phyloP scores from a whole-genome alignment of 1,140 invertebrate species.

The Plodia interpunctella region DNA sequence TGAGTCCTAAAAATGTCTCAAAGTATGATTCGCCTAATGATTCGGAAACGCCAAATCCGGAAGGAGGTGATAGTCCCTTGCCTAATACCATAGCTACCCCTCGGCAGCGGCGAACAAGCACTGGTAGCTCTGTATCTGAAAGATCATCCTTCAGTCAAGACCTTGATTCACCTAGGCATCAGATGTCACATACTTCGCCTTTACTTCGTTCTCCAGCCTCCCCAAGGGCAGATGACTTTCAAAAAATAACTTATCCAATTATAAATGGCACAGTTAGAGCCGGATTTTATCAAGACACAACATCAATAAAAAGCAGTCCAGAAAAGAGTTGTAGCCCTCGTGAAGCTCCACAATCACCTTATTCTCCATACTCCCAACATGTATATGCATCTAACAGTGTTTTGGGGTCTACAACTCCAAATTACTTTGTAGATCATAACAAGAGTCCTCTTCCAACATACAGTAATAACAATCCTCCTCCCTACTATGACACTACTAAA shows the following conservation, averaged over 20 bases:
- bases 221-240: constrained; percentile 78
- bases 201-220: constrained; percentile 80
- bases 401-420: constrained; percentile 54
- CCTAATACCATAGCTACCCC: constrained; percentile 48
- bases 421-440: constrained; percentile 65
- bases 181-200: constrained; percentile 82
- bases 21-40: constrained; percentile 57
- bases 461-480: constrained; percentile 63
- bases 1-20: constrained; percentile 46
- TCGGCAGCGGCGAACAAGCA: constrained; percentile 81
- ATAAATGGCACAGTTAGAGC: constrained; percentile 85
- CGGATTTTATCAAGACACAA: constrained; percentile 88
- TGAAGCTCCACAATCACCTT: constrained; percentile 79
- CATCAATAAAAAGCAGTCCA: constrained; percentile 83
- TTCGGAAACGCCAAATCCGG: constrained; percentile 50
- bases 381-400: constrained; percentile 78
- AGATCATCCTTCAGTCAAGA: constrained; percentile 86
- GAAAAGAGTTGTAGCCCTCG: constrained; percentile 84
- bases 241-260: constrained; percentile 81
- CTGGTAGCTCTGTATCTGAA: constrained; percentile 85
- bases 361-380: constrained; percentile 80
- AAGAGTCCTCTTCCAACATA: constrained; percentile 69
- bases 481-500: constrained; percentile 77
- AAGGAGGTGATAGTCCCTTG: constrained; percentile 71
- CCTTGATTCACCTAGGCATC: constrained; percentile 82